Evolutionary conservation across 2,113 vertebrate genomes (phyloP).

Genomic region (Paraplagusia blochii): DNA sequence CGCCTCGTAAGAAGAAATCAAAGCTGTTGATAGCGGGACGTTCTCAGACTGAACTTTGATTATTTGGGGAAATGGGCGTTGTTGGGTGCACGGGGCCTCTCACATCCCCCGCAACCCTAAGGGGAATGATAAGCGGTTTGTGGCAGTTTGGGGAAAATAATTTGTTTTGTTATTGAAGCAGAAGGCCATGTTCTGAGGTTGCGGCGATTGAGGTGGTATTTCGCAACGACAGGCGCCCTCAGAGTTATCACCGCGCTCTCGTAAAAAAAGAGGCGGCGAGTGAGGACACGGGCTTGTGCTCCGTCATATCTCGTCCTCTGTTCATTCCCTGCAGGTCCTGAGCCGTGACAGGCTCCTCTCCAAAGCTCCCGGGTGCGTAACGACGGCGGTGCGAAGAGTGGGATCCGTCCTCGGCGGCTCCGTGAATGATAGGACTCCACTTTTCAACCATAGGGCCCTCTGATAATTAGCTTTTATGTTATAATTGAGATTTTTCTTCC

Average conservation of each 20-base stretch:
- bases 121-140: conserved; percentile 47
- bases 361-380: conserved; percentile 64
- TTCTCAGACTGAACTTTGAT: conserved; percentile 59
- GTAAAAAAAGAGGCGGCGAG: conserved; percentile 51
- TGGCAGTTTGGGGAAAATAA: conserved; percentile 54
- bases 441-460: conserved; percentile 50
- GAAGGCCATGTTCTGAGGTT: conserved; percentile 49
- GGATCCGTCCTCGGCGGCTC: conserved; percentile 56
- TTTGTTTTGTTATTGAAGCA: conserved; percentile 61
- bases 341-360: conserved; percentile 60
- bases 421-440: conserved; percentile 51
- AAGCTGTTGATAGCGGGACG: conserved; percentile 60
- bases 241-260: conserved; percentile 56
- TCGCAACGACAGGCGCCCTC: conserved; percentile 32
- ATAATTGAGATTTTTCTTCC: conserved; percentile 73
- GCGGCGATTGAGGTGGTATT: conserved; percentile 37
- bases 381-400: conserved; percentile 52
- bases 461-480: conserved; percentile 72
- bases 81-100: conserved; percentile 42
- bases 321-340: conserved; percentile 54
- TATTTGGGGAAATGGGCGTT: conserved; percentile 62
- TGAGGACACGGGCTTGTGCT: conserved; percentile 57
- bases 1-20: conserved; percentile 61
- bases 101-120: too few relatives aligned
- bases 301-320: conserved; percentile 63